Percentiles rank a stretch among this genome's conserved stretches.
phyloP scores from a whole-genome alignment of 2,797 vertebrate genomes.

The Picus viridis region DNA sequence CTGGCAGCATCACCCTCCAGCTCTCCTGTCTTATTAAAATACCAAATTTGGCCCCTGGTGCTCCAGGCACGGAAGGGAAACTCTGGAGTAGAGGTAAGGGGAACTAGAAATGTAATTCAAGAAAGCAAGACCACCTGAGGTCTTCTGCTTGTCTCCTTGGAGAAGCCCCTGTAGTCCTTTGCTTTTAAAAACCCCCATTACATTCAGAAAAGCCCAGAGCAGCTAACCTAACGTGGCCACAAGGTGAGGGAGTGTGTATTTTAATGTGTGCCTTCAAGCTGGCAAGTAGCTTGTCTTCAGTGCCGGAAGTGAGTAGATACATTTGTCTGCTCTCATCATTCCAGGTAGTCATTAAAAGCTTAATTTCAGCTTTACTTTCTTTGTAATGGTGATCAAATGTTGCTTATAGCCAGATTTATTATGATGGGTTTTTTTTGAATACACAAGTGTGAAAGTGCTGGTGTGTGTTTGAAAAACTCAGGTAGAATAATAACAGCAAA shows the following conservation, averaged over 20 bases:
- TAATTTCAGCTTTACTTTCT: neutral
- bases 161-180: neutral
- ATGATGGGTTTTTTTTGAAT: neutral
- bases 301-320: neutral
- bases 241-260: neutral
- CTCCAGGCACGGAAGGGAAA: accelerated
- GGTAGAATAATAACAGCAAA: neutral
- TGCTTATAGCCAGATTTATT: neutral
- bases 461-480: neutral
- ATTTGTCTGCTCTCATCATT: neutral
- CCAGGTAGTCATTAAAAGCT: neutral
- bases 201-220: accelerated
- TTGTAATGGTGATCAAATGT: neutral
- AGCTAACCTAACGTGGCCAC: neutral
- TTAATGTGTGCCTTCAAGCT: neutral
- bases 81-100: neutral
- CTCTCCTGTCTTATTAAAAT: neutral
- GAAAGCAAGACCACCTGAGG: neutral
- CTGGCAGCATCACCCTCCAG: neutral
- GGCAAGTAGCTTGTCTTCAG: neutral
- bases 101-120: neutral
- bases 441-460: accelerated
- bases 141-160: neutral
- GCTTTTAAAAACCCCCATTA: neutral
- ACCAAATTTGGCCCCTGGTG: accelerated